Conservation (phyloP, 2,888 invertebrate genomes). For the Agonopterix alstromeriana region DNA sequence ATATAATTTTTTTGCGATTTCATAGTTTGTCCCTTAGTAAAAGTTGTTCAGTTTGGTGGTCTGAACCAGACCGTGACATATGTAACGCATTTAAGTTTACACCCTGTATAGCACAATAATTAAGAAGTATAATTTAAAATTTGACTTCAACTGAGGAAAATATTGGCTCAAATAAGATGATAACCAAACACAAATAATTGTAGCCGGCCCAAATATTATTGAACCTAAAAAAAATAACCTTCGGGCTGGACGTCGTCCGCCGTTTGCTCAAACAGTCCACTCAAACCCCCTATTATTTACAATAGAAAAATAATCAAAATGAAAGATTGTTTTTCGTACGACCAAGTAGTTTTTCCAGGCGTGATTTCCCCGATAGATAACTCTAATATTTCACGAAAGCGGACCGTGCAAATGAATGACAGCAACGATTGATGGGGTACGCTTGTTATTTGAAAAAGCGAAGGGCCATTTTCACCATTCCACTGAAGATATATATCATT, state of each 20-base stretch:
- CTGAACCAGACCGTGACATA: too few relatives aligned
- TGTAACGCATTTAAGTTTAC: too few relatives aligned
- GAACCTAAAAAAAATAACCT: too few relatives aligned
- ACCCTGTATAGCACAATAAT: too few relatives aligned
- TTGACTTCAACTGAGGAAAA: too few relatives aligned
- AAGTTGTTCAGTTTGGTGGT: too few relatives aligned
- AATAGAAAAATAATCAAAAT: constrained; percentile 69
- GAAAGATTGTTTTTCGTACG: constrained; percentile 49
- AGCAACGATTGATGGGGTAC: constrained; percentile 61
- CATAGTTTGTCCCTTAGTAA: too few relatives aligned
- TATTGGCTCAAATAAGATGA: too few relatives aligned
- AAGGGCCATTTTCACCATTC: constrained; percentile 63
- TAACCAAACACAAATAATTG: constrained; percentile 1
- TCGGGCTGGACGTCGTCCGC: too few relatives aligned
- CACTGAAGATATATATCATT: constrained; percentile 65
- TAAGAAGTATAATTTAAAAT: too few relatives aligned
- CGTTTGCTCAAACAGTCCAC: constrained; percentile 36
- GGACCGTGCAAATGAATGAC: constrained; percentile 68
- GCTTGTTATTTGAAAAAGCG: constrained; percentile 75
- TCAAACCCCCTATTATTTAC: constrained; percentile 62
- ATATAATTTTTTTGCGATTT: too few relatives aligned
- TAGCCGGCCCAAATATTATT: constrained; percentile 10
- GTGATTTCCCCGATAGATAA: constrained; percentile 64
- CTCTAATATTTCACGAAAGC: constrained; percentile 64
- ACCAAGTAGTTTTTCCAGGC: constrained; percentile 61